phyloP scores from a whole-genome alignment of 1,140 invertebrate species.

The Penaeus indicus region DNA sequence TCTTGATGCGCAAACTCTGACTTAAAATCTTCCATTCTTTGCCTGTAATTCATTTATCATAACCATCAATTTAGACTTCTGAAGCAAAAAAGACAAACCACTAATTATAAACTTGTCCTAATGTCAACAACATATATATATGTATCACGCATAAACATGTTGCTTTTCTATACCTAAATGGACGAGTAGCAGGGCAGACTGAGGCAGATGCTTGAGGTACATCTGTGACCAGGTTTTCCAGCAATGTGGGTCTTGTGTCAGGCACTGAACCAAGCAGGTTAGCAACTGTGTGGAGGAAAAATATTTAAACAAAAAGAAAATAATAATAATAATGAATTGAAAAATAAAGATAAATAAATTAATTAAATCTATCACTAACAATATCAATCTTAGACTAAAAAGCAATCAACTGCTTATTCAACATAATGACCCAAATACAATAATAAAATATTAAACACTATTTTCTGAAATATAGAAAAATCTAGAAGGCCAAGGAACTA shows the following conservation, averaged over 20 bases:
- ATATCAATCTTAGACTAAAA: no score
- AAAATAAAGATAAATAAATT: background rate
- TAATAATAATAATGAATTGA: background rate
- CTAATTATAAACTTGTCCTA: background rate
- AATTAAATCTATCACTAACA: no score
- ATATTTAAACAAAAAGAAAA: background rate
- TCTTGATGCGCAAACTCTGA: slow-evolving; percentile 33
- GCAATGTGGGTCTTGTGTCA: slow-evolving; percentile 53
- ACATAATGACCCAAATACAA: no score
- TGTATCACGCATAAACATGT: background rate
- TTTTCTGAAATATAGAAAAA: background rate
- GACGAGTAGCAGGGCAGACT: slow-evolving; percentile 46
- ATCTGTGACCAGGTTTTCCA: slow-evolving; percentile 56
- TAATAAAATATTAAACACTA: background rate
- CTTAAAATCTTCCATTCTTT: slow-evolving; percentile 43
- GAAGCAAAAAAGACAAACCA: background rate
- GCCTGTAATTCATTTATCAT: slow-evolving; percentile 4
- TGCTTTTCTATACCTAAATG: slow-evolving; percentile 41
- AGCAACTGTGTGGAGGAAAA: slow-evolving; percentile 14
- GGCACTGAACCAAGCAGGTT: slow-evolving; percentile 53
- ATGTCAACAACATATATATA: background rate
- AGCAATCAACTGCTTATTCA: no score
- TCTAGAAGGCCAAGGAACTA: background rate
- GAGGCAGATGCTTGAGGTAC: slow-evolving; percentile 50
- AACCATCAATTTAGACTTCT: background rate